A percentile compares a stretch with the other conserved stretches of the same genome.
These are phyloP conservation scores for Melitaea cinxia DNA, from an alignment of 1,140 invertebrate species.

Conservation along the genomic window DNA sequence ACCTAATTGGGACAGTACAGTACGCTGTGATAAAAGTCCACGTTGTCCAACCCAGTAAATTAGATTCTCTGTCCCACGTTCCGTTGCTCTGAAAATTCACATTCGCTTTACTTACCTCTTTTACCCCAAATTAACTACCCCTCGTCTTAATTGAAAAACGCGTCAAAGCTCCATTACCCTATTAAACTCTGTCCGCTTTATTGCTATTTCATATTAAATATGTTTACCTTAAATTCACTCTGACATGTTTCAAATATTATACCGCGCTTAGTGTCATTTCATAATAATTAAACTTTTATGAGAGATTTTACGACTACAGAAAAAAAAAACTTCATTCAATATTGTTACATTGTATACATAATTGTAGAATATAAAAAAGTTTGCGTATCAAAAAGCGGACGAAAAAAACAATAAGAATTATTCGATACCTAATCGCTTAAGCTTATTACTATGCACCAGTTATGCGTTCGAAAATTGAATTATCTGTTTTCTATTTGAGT, in stretches of 20 bases:
- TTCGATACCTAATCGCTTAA: conserved; percentile 26
- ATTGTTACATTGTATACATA: neutral
- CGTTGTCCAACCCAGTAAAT: conserved; percentile 60
- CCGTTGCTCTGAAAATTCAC: conserved; percentile 43
- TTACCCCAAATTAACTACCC: conserved; percentile 68
- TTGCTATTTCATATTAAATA: conserved; percentile 14
- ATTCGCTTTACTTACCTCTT: conserved; percentile 67
- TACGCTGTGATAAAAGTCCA: conserved; percentile 70
- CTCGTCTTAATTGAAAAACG: conserved; percentile 17
- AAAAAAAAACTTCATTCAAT: neutral
- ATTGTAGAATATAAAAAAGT: neutral
- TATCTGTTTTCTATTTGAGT: conserved; percentile 49
- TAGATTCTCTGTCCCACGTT: conserved; percentile 58
- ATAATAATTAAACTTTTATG: conserved; percentile 12
- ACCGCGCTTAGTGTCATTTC: conserved; percentile 9
- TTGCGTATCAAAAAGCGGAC: neutral
- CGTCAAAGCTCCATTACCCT: conserved; percentile 14
- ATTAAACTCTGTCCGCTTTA: conserved; percentile 14
- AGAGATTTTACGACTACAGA: neutral
- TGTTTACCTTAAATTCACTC: conserved; percentile 27
- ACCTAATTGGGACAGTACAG: conserved; percentile 70
- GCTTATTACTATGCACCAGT: conserved; percentile 34
- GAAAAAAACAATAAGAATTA: conserved; percentile 12
- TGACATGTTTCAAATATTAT: conserved; percentile 12
- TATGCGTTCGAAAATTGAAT: conserved; percentile 47